phyloP scores from a whole-genome alignment of 2,888 invertebrate genomes.

The Oscheius sp. region DNA sequence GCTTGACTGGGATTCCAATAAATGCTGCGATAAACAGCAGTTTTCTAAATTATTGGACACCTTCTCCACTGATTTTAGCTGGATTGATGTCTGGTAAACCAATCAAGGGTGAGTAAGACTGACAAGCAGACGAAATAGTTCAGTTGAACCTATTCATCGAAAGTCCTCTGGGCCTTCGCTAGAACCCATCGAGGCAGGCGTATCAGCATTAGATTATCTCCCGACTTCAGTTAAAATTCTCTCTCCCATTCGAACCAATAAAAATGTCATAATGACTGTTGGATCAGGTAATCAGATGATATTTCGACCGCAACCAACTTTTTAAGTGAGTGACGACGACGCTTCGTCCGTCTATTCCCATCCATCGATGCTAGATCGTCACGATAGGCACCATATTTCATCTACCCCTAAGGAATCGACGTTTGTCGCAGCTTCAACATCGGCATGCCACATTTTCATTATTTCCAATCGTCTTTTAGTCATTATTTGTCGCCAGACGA shows the following conservation, averaged over 20 bases:
- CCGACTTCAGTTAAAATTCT: slow-evolving; percentile 10
- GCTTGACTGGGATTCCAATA: slow-evolving; percentile 19
- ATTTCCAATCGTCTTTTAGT: slow-evolving; percentile 20
- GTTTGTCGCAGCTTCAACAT: no score
- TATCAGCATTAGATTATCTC: slow-evolving; percentile 51
- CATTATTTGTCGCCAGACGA: slow-evolving; percentile 37
- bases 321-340: slow-evolving; percentile 53
- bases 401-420: slow-evolving; percentile 18
- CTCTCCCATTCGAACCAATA: slow-evolving; percentile 23
- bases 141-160: slow-evolving; percentile 39
- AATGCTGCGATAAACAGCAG: slow-evolving; percentile 72
- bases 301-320: background rate
- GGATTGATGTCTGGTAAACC: slow-evolving; percentile 66
- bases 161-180: slow-evolving; percentile 28
- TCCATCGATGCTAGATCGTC: slow-evolving; percentile 57
- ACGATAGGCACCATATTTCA: slow-evolving; percentile 24
- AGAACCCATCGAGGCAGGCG: slow-evolving; percentile 42
- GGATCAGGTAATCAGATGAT: background rate
- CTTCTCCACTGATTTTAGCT: slow-evolving; percentile 71
- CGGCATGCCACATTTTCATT: background rate
- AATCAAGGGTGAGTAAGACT: slow-evolving; percentile 37
- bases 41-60: slow-evolving; percentile 73
- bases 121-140: background rate
- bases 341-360: slow-evolving; percentile 66
- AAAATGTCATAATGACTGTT: slow-evolving; percentile 9